Base-by-base conservation (phyloP, 2,888 invertebrate genomes). In the Beris morrisii region DNA sequence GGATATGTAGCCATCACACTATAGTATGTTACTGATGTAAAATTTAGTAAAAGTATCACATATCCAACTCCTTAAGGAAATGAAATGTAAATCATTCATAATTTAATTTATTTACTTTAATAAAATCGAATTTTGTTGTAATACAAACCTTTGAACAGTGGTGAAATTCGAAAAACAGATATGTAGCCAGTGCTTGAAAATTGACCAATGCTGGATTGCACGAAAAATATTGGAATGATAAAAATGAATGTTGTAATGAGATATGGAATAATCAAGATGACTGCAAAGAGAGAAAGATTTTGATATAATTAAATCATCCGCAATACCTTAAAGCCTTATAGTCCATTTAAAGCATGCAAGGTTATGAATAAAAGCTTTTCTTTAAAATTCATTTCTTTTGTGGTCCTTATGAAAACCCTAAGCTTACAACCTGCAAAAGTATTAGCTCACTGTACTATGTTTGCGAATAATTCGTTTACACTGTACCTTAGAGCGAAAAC, bases 201-300 rank as follows among this genome's bases (percentile, higher is more conserved):
- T 77, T 95, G 95, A 30, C 95, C 95, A 74, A 95, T 82, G n/a
- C 89, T 88, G 0, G 92, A 88, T 79, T 95, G 95, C 82, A 95
- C 83, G 75, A 93, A 91, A 75, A 94, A 90, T 69, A 95, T 83
- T 0, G 95, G 95, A 59, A 94, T 88, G 12, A 93, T 91, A 73
- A 92, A 93, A 55, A 92, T 79, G 13, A 89, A 79, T 71, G 93
- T 81, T 74, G 92, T 91, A 68, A 92, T 2, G 1, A 74, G 12
- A 78, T 52, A 63, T 44, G 52, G 63, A 12, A 63, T 9, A 4
- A 63, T 6, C 53, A 53, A n/a, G n/a, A 63, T 43, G 22, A 63
- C 63, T 63, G 53, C n/a, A 61, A 61, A 52, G 28, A 52, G 15
- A 9, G 28, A 22, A 52, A 52, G 22, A 22, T n/a, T n/a, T n/a